Evolutionary conservation across 2,113 vertebrate species (phyloP).

Genomic region (Mus spicilegus): DNA sequence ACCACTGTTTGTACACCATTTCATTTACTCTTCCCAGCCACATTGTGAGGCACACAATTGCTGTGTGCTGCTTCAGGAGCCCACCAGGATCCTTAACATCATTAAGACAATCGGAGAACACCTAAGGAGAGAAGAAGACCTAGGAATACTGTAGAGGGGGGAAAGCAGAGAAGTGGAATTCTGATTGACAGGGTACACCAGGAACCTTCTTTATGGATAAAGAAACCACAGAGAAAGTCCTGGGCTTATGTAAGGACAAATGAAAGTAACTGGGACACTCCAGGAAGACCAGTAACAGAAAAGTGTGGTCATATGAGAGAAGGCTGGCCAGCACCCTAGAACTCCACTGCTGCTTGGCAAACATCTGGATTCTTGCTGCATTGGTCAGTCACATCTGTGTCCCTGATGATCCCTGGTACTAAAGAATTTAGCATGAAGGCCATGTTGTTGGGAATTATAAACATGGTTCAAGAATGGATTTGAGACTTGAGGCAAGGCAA

Average conservation of each 20-base stretch:
- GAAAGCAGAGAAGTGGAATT: neutral
- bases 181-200: neutral
- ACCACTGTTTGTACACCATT: neutral
- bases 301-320: neutral
- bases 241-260: neutral
- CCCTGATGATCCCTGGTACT: neutral
- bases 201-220: neutral
- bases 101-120: neutral
- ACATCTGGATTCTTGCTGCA: neutral
- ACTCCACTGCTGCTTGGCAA: neutral
- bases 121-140: neutral
- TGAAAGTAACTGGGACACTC: neutral
- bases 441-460: neutral
- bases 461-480: neutral
- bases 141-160: neutral
- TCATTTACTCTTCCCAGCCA: neutral
- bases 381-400: neutral
- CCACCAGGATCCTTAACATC: slow-evolving; percentile 9
- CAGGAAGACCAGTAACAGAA: neutral
- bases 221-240: neutral
- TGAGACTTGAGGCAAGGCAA: neutral
- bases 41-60: neutral
- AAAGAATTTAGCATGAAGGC: neutral
- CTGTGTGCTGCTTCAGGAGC: neutral
- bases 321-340: neutral